Evolutionary conservation across 2,113 vertebrate genomes (phyloP).

Genomic region (Leptobrachium leishanense): DNA sequence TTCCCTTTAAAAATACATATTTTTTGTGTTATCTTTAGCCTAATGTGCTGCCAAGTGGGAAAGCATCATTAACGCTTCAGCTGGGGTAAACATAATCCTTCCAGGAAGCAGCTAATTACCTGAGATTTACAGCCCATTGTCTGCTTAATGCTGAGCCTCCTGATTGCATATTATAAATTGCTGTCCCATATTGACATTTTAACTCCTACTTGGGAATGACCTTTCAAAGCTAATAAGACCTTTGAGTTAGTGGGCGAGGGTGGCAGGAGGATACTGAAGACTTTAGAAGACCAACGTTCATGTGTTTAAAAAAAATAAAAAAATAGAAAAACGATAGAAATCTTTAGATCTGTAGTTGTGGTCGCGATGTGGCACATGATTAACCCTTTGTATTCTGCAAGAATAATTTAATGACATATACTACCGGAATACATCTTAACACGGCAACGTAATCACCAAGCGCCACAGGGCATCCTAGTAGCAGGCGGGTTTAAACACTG

Average conservation of each 20-base stretch:
- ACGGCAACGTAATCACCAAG: no score
- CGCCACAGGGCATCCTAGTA: no score
- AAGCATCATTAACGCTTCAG: not conserved
- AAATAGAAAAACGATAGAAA: not conserved
- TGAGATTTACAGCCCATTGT: slow-evolving; percentile 12
- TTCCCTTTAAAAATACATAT: no score
- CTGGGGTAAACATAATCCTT: not conserved
- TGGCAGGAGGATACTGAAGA: not conserved
- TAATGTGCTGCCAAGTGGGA: no score
- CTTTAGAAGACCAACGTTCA: no score
- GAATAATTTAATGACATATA: no score
- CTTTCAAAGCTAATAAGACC: slow-evolving; percentile 36
- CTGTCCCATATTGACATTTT: slow-evolving; percentile 27
- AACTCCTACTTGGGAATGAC: slow-evolving; percentile 25
- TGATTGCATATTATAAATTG: slow-evolving; percentile 15
- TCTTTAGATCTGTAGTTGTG: no score
- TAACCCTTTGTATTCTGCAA: no score
- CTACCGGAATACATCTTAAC: no score
- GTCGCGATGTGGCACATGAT: no score
- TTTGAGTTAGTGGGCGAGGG: slow-evolving; percentile 22
- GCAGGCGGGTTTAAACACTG: no score
- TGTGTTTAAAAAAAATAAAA: not conserved
- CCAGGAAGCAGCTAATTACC: slow-evolving; percentile 11
- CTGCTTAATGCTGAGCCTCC: not conserved
- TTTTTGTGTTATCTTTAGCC: no score